Percentiles rank a stretch among this genome's conserved stretches.
These are phyloP conservation scores for Micoletzkya japonica DNA, from an alignment of 2,888 invertebrate species.

Conservation along the genomic window DNA sequence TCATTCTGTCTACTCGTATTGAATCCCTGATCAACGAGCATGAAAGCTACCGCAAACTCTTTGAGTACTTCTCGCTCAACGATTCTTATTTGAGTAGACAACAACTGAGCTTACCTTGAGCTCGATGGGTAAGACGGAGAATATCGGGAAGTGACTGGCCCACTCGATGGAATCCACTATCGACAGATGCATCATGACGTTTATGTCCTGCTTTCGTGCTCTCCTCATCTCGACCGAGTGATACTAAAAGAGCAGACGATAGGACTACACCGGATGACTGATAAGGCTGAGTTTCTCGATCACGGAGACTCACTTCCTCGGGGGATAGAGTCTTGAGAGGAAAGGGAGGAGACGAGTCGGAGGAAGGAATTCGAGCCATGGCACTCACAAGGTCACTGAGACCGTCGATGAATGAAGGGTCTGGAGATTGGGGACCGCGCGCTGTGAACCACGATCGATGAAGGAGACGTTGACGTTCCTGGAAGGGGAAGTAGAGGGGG, in stretches of 20 bases:
- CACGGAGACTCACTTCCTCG: not conserved
- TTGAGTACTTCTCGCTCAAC: conserved; percentile 41
- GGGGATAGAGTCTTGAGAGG: not conserved
- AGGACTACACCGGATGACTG: too few relatives aligned
- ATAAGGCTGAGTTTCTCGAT: not conserved
- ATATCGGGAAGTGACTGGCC: conserved; percentile 44
- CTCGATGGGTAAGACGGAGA: conserved; percentile 2
- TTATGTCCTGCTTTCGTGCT: conserved; percentile 44
- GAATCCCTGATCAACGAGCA: conserved; percentile 48
- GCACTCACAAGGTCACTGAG: conserved; percentile 1
- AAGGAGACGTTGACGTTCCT: conserved; percentile 7
- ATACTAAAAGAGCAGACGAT: too few relatives aligned
- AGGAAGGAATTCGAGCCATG: not conserved
- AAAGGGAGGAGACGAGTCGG: too few relatives aligned
- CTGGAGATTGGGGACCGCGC: not conserved
- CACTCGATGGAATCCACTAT: conserved; percentile 42
- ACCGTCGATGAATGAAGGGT: conserved; percentile 23
- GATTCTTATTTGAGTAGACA: not conserved
- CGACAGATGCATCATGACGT: conserved; percentile 43
- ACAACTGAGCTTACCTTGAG: not conserved
- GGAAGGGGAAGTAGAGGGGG: not conserved
- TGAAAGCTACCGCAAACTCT: conserved; percentile 45
- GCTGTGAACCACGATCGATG: conserved; percentile 24
- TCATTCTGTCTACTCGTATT: conserved; percentile 24
- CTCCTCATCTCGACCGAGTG: conserved; percentile 31